Percentiles rank a stretch among this genome's conserved stretches.
Evolutionary conservation across 2,113 vertebrate species (phyloP).

Genomic region (Oreochromis tanganicae): DNA sequence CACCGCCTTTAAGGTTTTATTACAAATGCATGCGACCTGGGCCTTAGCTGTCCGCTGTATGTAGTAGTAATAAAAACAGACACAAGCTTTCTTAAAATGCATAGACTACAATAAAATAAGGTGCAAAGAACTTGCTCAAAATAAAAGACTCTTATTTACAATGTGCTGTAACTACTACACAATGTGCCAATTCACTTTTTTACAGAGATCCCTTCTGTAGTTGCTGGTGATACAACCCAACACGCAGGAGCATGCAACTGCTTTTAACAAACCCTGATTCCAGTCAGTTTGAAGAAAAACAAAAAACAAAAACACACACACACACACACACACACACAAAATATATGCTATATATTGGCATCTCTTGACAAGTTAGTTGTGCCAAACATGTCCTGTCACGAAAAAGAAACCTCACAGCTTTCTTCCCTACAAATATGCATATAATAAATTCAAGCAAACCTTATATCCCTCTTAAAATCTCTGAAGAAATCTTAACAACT

Average conservation of each 20-base stretch:
- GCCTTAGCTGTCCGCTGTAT: constrained; percentile 1
- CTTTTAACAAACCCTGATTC: constrained; percentile 57
- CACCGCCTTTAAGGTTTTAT: constrained; percentile 10
- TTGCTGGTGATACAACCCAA: constrained; percentile 48
- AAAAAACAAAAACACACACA: background rate
- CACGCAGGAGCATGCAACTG: constrained; percentile 20
- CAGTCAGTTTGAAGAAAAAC: constrained; percentile 23
- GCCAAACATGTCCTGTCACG: background rate
- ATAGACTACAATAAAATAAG: constrained; percentile 65
- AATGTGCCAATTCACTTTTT: constrained; percentile 51
- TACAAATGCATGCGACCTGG: constrained; percentile 41
- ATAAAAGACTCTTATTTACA: constrained; percentile 68
- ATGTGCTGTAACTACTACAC: constrained; percentile 55
- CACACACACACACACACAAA: background rate
- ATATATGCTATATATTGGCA: background rate
- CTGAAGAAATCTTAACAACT: constrained; percentile 35
- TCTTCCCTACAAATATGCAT: constrained; percentile 14
- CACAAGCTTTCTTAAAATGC: constrained; percentile 59
- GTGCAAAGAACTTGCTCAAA: constrained; percentile 62
- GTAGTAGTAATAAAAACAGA: constrained; percentile 32
- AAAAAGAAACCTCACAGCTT: constrained; percentile 37
- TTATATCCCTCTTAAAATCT: constrained; percentile 53
- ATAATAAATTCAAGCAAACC: constrained; percentile 39
- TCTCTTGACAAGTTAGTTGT: constrained; percentile 15
- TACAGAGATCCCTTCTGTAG: constrained; percentile 58